phyloP scores from a whole-genome alignment of 1,140 invertebrate genomes.

The Camponotus vicinus region DNA sequence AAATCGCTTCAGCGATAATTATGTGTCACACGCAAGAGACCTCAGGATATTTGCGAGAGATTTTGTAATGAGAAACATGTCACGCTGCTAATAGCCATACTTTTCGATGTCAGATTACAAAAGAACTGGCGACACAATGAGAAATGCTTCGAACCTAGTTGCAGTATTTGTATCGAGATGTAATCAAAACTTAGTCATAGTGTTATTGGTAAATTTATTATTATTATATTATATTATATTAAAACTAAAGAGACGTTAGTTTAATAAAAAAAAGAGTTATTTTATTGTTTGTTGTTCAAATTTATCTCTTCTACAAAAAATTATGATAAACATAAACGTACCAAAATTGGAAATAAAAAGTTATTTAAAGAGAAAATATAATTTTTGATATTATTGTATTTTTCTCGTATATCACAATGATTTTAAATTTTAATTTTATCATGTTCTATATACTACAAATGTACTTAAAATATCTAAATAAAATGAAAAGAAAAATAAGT shows the following conservation, averaged over 20 bases:
- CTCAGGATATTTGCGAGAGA: neutral
- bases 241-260: no score
- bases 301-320: no score
- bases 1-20: slow-evolving; percentile 46
- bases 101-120: neutral
- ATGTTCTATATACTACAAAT: neutral
- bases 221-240: no score
- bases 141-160: neutral
- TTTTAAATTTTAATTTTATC: neutral
- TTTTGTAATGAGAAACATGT: slow-evolving; percentile 51
- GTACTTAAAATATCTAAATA: neutral
- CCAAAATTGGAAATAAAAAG: neutral
- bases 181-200: no score
- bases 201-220: neutral
- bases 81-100: neutral
- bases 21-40: slow-evolving; percentile 41
- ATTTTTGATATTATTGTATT: neutral
- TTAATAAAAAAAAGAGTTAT: no score
- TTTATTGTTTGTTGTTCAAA: no score
- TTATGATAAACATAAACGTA: no score
- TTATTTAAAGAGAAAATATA: neutral
- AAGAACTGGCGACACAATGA: slow-evolving; percentile 7
- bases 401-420: neutral
- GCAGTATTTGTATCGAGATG: no score
- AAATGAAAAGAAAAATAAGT: slow-evolving; percentile 7